Base-by-base conservation (phyloP, 2,797 vertebrate species). In the Danionella dracula region DNA sequence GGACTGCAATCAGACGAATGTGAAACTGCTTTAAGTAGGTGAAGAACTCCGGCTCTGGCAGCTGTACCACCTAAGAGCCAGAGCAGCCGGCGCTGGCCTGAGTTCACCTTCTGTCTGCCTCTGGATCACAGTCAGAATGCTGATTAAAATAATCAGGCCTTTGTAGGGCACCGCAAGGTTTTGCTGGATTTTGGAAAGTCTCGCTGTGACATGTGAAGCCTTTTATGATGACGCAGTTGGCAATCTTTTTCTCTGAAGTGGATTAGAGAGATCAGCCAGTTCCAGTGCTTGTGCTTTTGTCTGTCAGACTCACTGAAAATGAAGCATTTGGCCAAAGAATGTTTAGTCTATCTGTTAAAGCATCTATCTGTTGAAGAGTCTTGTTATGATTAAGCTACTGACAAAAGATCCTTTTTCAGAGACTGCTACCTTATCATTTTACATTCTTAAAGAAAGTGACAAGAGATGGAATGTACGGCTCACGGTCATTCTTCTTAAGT, bases 271-370 rank as follows among this genome's bases (percentile, higher is more conserved):
- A 48, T 60, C 16, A 16, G 29, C 27, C 31, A 34, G 8, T 35
- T 32, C 9, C 11, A 17, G 12, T 8, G 31, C 4, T 19, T 37
- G 19, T 29, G 6, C 13, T 32, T 23, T 63, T 50, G 5, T 12
- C 54, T 46, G 9, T 38, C 11, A 60, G 11, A 63, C 71, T 74
- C 75, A 62, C 67, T 72, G 72, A 8, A n/a, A 20, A 16, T 73
- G 23, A 72, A 60, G 68, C 74, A 63, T 61, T 69, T 68, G 67
- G 12, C 17, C 29, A 78, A 73, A 35, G 69, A 70, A 68, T 44
- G 11, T 13, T 37, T 46, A 46, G 34, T 37, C 27, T 23, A 37
- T 15, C 53, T 49, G 59, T 58, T 55, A 35, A 29, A 17, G 40
- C 40, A 42, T 73, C 72, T 74, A 72, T 72, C 68, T 74, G 56